Percentiles rank a stretch among this genome's conserved stretches.
Evolutionary conservation across 1,140 invertebrate genomes (phyloP).

Genomic region (Arctopsyche grandis): DNA sequence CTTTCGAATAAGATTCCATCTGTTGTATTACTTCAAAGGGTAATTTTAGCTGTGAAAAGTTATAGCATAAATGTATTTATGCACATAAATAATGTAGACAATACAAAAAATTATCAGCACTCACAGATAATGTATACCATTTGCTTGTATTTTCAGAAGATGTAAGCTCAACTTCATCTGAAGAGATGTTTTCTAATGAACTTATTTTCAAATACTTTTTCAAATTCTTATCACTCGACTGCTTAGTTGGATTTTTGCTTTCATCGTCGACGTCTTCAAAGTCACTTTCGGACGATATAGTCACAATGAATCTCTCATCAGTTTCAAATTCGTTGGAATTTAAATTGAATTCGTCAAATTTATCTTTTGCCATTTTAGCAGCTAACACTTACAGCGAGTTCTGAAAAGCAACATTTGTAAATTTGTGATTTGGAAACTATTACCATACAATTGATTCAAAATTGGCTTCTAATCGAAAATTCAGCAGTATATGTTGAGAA

Average conservation of each 20-base stretch:
- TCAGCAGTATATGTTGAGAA: no score
- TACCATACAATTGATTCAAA: no score
- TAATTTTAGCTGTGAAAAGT: background rate
- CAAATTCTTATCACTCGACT: background rate
- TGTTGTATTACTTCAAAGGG: background rate
- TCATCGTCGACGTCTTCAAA: background rate
- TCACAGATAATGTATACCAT: conserved; percentile 13
- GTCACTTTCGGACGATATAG: conserved; percentile 13
- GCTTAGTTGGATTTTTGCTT: background rate
- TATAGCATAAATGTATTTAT: background rate
- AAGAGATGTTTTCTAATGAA: conserved; percentile 2
- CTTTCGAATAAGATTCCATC: background rate
- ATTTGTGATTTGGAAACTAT: no score
- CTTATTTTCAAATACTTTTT: background rate
- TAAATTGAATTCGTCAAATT: conserved; percentile 16
- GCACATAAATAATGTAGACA: background rate
- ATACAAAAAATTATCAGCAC: background rate
- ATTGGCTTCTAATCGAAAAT: no score
- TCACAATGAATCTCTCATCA: background rate
- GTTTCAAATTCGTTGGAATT: conserved; percentile 13
- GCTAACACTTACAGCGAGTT: no score
- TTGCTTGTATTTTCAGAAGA: background rate
- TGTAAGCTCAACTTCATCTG: background rate
- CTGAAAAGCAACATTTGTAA: no score
- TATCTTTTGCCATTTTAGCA: background rate